These are phyloP conservation scores for Acestrorhynchus altus DNA, from an alignment of 2,797 vertebrate species.

Conservation along the genomic window DNA sequence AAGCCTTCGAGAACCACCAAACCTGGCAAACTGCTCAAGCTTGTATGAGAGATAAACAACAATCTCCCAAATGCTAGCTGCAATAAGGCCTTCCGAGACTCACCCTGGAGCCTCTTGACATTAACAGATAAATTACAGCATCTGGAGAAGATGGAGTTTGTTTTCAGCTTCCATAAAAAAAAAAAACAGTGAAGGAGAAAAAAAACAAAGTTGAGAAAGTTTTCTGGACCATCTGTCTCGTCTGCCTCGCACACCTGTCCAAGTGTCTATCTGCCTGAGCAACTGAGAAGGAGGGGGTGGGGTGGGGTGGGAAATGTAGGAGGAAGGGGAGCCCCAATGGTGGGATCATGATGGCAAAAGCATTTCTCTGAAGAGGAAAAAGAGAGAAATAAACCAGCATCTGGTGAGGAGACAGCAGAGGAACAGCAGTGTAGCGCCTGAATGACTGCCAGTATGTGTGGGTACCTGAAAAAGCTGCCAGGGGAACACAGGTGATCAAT, in stretches of 20 bases:
- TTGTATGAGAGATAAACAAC: slow-evolving; percentile 39
- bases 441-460: slow-evolving; percentile 67
- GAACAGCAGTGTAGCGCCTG: slow-evolving; percentile 29
- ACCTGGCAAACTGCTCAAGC: slow-evolving; percentile 20
- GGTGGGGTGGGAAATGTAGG: not conserved
- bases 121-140: slow-evolving; percentile 54
- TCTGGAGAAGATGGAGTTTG: slow-evolving; percentile 47
- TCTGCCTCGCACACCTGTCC: slow-evolving; percentile 71
- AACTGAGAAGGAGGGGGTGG: slow-evolving; percentile 21
- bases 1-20: slow-evolving; percentile 20
- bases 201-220: slow-evolving; percentile 64
- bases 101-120: slow-evolving; percentile 41
- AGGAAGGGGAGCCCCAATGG: not conserved
- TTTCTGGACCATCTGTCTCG: slow-evolving; percentile 74
- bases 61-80: slow-evolving; percentile 3
- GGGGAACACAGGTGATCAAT: slow-evolving; percentile 41
- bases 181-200: not conserved
- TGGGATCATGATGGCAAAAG: slow-evolving; percentile 37
- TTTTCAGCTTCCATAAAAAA: slow-evolving; percentile 7
- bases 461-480: slow-evolving; percentile 49
- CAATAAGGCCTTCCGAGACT: slow-evolving; percentile 35
- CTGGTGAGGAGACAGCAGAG: slow-evolving; percentile 32
- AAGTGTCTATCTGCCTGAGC: slow-evolving; percentile 42
- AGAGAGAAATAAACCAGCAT: slow-evolving; percentile 45
- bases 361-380: slow-evolving; percentile 20